Evolutionary conservation across 2,113 vertebrate genomes (phyloP).

Genomic region (Leptocoma aspasia): DNA sequence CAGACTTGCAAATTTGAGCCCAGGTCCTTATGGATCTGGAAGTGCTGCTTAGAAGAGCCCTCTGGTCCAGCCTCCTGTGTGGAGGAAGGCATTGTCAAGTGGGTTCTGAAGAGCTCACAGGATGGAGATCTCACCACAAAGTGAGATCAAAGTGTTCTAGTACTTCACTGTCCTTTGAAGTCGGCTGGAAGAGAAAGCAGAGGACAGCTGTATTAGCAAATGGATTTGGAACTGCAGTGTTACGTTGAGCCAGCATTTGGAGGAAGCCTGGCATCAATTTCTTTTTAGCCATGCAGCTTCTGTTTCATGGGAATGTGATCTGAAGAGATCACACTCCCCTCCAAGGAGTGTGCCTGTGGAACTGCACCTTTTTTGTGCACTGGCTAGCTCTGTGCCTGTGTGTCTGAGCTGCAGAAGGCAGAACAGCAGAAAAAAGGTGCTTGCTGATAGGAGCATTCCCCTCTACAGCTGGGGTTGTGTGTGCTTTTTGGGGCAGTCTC

Average conservation of each 20-base stretch:
- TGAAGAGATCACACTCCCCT: neutral
- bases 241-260: neutral
- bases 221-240: neutral
- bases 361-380: neutral
- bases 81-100: neutral
- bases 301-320: neutral
- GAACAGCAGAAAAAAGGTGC: neutral
- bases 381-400: neutral
- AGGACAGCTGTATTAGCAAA: neutral
- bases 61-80: neutral
- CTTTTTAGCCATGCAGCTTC: neutral
- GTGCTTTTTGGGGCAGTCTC: neutral
- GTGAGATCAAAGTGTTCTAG: neutral
- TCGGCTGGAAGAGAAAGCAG: neutral
- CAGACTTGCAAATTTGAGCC: neutral
- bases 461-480: neutral
- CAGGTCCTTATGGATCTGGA: neutral
- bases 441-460: neutral
- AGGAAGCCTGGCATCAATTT: neutral
- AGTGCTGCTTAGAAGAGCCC: neutral
- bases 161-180: neutral
- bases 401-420: neutral
- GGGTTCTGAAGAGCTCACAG: neutral
- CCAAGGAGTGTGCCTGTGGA: neutral
- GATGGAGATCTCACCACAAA: neutral